These are phyloP conservation scores for Falco rusticolus DNA, from an alignment of 2,797 vertebrate species.

Conservation along the genomic window DNA sequence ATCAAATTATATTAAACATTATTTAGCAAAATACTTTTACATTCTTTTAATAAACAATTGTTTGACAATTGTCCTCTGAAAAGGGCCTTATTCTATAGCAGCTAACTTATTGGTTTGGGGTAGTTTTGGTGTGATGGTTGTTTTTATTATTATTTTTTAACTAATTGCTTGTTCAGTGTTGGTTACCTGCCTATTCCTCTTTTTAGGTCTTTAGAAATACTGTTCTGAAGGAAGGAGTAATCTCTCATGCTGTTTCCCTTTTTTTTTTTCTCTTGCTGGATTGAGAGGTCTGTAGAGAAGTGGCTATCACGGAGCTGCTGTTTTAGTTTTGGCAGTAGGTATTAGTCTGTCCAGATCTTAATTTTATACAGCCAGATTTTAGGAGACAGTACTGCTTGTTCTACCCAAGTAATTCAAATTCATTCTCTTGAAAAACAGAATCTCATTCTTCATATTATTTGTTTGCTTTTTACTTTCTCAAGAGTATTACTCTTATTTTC, in stretches of 20 bases:
- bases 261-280: neutral
- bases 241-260: neutral
- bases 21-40: neutral
- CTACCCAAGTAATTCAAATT: neutral
- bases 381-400: neutral
- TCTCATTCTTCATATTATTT: neutral
- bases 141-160: neutral
- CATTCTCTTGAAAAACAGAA: neutral
- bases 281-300: neutral
- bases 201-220: neutral
- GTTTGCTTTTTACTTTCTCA: constrained; percentile 29
- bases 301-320: neutral
- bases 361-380: neutral
- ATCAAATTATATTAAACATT: neutral
- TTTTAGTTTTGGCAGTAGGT: neutral
- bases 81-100: neutral
- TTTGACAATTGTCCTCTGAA: neutral
- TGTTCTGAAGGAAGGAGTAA: neutral
- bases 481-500: neutral
- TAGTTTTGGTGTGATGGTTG: neutral
- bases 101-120: neutral
- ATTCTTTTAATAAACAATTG: neutral
- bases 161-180: neutral
- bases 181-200: neutral
- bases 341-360: neutral